These are phyloP conservation scores for Leptinotarsa haldemani DNA, from an alignment of 2,888 invertebrate genomes.

Conservation along the genomic window DNA sequence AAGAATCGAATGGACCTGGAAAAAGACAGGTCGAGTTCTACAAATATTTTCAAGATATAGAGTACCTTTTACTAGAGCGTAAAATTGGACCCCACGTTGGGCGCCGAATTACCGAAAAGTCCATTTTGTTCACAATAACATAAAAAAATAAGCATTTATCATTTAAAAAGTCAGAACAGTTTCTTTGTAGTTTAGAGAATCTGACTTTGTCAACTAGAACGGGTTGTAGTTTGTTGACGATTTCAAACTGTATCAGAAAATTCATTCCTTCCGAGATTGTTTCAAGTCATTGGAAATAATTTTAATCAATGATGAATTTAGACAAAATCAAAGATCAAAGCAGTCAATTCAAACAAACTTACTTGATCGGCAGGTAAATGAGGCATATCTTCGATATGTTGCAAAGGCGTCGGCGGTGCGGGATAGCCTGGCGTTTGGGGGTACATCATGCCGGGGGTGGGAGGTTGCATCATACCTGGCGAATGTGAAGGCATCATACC, in stretches of 20 bases:
- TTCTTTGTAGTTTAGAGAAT: too few species aligned
- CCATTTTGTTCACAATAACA: too few species aligned
- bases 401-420: constrained; percentile 62
- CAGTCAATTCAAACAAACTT: constrained; percentile 25
- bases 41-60: background rate
- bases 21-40: background rate
- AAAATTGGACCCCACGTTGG: background rate
- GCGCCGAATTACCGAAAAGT: background rate
- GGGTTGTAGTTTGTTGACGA: too few species aligned
- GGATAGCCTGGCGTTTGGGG: constrained; percentile 65
- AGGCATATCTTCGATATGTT: constrained; percentile 70
- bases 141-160: too few species aligned
- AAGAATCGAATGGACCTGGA: constrained; percentile 61
- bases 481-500: constrained; percentile 29
- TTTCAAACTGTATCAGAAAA: too few species aligned
- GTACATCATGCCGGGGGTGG: constrained; percentile 66
- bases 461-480: constrained; percentile 60
- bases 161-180: too few species aligned
- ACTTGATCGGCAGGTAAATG: constrained; percentile 74
- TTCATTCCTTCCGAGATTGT: too few species aligned
- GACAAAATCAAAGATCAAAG: background rate
- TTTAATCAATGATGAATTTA: too few species aligned
- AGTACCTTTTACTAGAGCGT: background rate
- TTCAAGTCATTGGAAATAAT: too few species aligned
- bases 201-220: too few species aligned